Base-by-base conservation (phyloP, 2,888 invertebrate species). In the Drosophila recens region DNA sequence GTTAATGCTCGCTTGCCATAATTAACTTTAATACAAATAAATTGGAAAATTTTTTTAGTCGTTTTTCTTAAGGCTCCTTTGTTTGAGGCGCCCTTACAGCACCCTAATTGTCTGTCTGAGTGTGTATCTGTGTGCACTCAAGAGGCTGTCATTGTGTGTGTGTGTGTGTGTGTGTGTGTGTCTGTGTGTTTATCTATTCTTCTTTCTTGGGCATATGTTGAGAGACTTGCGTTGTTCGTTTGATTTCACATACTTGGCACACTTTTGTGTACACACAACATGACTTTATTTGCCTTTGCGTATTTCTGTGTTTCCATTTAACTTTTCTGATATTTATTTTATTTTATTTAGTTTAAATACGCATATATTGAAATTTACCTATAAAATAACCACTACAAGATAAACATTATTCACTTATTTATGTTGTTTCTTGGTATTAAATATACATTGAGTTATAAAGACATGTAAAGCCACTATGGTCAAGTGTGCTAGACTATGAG, bases 1-100 rank as follows among this genome's bases (percentile, higher is more conserved):
- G 71, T 58, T 79, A 79, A 75, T 76, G 63, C 53, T 33, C 75
- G 79, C 59, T 23, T 63, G 66, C 79, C 77, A 77, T 79, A 77
- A 77, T 77, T 77, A 77, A 75, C 79, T 77, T 75, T 48, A 71
- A 66, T 45, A 71, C 75, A 79, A 77, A 77, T 77, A 77, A 77
- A 79, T 77, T 79, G 79, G 59, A 71, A 67, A 64, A 51, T 64
- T 53, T 75, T 67, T 57, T 67, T 45, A 27, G 4, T 40, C 65
- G 58, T 61, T 67, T 69, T 66, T 38, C 52, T 59, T 54, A 48
- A 3, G 20, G 63, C 54, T 36, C 33, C 30, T 54, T 62, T 48
- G 62, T 43, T 15, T 23, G 51, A 15, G 11, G 23, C 33, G 36
- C 17, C 62, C 66, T 67, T 59, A 58, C 23, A 59, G 57, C 17